These are phyloP conservation scores for Meloidogyne floridensis DNA, from an alignment of 1,140 invertebrate genomes.

Conservation along the genomic window DNA sequence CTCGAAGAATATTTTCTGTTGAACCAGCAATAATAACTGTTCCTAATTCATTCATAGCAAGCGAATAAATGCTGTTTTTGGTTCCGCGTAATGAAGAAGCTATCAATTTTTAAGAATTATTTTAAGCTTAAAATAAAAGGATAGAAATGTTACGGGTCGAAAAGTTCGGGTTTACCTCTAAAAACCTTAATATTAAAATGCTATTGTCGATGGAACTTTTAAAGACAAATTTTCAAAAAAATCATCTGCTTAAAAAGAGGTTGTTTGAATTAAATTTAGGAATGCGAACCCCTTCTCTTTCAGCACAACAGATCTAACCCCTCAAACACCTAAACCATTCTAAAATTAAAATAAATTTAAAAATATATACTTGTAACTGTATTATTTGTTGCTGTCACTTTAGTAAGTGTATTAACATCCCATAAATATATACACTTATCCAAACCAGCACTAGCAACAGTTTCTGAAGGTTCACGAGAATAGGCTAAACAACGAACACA, in stretches of 20 bases:
- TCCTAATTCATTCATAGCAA: constrained; percentile 95
- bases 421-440: constrained; percentile 96
- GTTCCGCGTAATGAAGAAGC: constrained; percentile 84
- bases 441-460: constrained; percentile 93
- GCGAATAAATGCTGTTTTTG: constrained; percentile 96
- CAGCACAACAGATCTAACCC: background rate
- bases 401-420: constrained; percentile 97
- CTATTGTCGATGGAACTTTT: too few species aligned
- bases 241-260: too few species aligned
- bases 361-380: constrained; percentile 83
- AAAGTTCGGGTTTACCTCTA: too few species aligned
- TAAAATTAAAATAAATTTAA: background rate
- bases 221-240: too few species aligned
- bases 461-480: constrained; percentile 86
- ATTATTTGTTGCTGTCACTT: constrained; percentile 94
- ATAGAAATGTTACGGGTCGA: too few species aligned
- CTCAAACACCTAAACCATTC: too few species aligned
- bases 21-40: constrained; percentile 89
- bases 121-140: too few species aligned
- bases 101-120: background rate
- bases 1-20: constrained; percentile 75
- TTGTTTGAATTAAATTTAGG: too few species aligned
- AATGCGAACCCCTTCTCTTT: too few species aligned
- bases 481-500: constrained; percentile 96
- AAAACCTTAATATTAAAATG: too few species aligned